Base-by-base conservation (phyloP, 1,140 invertebrate species). In the Lycorma delicatula region DNA sequence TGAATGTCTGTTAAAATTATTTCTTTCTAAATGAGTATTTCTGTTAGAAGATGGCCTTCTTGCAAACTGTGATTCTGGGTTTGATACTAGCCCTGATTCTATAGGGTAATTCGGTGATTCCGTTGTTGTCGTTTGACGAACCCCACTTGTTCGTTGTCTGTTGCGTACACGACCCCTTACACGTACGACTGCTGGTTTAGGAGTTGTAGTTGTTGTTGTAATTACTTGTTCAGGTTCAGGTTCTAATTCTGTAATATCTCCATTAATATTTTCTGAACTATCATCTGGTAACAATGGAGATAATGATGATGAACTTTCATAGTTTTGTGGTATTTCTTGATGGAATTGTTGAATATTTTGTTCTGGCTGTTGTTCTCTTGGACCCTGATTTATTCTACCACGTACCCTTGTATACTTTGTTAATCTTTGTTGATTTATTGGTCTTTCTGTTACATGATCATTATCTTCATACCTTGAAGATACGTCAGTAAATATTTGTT, bases 51-150 rank as follows among this genome's bases (percentile, higher is more conserved):
- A n/a, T n/a, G n/a, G n/a, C n/a, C n/a, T n/a, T n/a, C n/a, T n/a
- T n/a, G n/a, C n/a, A n/a, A n/a, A n/a, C n/a, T n/a, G n/a, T n/a
- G n/a, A n/a, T n/a, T n/a, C n/a, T n/a, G n/a, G n/a, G n/a, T n/a
- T n/a, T n/a, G n/a, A n/a, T n/a, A n/a, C n/a, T n/a, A n/a, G n/a
- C n/a, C n/a, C n/a, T n/a, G n/a, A n/a, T n/a, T 38, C 18, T 41
- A 22, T 22, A 25, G 56, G 56, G 22, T 57, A 57, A 34, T 57
- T 57, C 23, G 56, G 56, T 50, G 20, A 12, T 38, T 57, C 56
- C 9, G 56, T 57, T 22, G 56, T 57, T 3, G 46, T 49, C 23
- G 56, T 23, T 11, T 55, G 36, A 12, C 23, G 18, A 27, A 29
- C 29, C n/a, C n/a, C n/a, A 13, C 12, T 38, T 26, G 56, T 23